Conservation (phyloP, 2,797 vertebrate genomes). For the Cyprinella venusta region DNA sequence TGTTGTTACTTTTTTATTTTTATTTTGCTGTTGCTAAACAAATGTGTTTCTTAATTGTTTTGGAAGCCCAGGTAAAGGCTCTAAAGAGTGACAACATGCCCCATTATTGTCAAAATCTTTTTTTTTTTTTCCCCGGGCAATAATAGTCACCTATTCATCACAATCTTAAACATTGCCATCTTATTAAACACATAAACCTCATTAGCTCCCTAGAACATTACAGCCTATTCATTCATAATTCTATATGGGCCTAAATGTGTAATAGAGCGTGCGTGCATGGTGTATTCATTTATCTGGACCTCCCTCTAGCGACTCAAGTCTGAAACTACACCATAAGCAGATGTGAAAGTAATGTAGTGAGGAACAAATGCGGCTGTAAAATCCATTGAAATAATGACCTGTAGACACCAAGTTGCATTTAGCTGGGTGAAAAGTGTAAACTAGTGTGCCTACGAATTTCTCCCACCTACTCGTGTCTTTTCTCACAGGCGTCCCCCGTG, state of each 20-base stretch:
- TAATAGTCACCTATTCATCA: background rate
- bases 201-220: background rate
- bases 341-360: background rate
- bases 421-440: background rate
- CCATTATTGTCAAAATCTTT: background rate
- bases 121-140: background rate
- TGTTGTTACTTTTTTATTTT: background rate
- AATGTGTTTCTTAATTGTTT: background rate
- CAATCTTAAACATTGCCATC: background rate
- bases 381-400: background rate
- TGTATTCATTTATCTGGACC: background rate
- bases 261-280: background rate
- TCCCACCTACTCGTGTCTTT: background rate
- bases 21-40: background rate
- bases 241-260: background rate
- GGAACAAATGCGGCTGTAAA: background rate
- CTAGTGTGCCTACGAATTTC: background rate
- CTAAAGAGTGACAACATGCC: background rate
- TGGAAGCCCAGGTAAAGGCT: background rate
- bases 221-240: background rate
- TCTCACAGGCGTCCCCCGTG: background rate
- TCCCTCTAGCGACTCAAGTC: conserved; percentile 2
- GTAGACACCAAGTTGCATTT: background rate
- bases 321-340: background rate
- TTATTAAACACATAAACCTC: background rate